Conservation (phyloP, 2,797 vertebrate species). For the Momotus momota region DNA sequence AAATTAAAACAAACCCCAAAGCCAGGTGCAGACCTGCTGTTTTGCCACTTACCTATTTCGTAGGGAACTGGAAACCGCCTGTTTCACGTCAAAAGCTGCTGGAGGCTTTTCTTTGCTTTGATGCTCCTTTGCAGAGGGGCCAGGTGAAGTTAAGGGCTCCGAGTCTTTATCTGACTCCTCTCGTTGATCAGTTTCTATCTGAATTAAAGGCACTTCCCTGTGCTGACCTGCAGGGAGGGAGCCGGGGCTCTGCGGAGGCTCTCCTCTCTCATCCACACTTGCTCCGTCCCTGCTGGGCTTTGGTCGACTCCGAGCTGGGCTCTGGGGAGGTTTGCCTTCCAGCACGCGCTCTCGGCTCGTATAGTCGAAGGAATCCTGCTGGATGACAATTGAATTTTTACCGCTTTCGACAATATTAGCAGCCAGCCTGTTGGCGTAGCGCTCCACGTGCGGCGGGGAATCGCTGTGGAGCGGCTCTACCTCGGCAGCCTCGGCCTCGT, state of each 20-base stretch:
- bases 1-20: not conserved
- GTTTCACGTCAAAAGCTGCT: slow-evolving; percentile 64
- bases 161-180: slow-evolving; percentile 77
- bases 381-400: slow-evolving; percentile 79
- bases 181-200: slow-evolving; percentile 92
- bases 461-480: slow-evolving; percentile 76
- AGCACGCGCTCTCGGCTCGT: slow-evolving; percentile 64
- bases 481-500: slow-evolving; percentile 81
- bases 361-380: slow-evolving; percentile 78
- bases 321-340: slow-evolving; percentile 78
- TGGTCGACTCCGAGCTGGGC: slow-evolving; percentile 60
- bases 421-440: slow-evolving; percentile 84
- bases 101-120: slow-evolving; percentile 64
- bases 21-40: not conserved
- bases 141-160: slow-evolving; percentile 7
- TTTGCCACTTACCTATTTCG: slow-evolving; percentile 79
- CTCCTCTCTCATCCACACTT: slow-evolving; percentile 75
- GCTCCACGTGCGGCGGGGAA: slow-evolving; percentile 83
- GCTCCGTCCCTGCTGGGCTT: slow-evolving; percentile 64
- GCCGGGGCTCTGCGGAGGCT: slow-evolving; percentile 44
- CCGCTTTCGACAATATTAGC: slow-evolving; percentile 87
- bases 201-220: slow-evolving; percentile 95
- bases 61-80: slow-evolving; percentile 38
- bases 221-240: slow-evolving; percentile 45
- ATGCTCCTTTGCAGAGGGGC: not conserved